Conservation (phyloP, 2,113 vertebrate species). For the Brachyhypopomus gauderio region DNA sequence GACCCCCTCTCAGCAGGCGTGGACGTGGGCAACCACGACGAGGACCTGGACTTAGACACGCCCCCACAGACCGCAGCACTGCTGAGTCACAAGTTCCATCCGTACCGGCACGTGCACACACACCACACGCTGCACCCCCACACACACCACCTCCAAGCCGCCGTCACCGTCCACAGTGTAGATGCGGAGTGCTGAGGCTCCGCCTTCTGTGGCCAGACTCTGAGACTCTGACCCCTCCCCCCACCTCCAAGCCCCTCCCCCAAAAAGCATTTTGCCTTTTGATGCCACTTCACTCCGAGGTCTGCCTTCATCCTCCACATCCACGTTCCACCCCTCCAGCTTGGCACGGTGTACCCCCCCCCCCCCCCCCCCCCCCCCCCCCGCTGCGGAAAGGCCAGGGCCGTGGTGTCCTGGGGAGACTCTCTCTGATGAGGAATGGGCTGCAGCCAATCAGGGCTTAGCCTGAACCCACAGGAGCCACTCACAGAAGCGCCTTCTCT, state of each 20-base stretch:
- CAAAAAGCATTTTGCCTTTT: constrained; percentile 27
- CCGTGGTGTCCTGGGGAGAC: constrained; percentile 7
- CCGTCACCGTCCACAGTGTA: constrained; percentile 94
- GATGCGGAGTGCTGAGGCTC: constrained; percentile 89
- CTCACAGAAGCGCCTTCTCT: not conserved
- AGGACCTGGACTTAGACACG: constrained; percentile 93
- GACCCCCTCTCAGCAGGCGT: constrained; percentile 92
- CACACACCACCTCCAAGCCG: constrained; percentile 92
- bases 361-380: not conserved
- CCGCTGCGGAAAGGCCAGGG: constrained; percentile 25
- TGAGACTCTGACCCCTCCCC: not conserved
- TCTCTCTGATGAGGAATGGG: constrained; percentile 16
- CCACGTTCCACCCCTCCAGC: constrained; percentile 27
- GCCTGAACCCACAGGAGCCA: not conserved
- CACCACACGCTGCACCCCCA: constrained; percentile 86
- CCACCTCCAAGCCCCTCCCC: not conserved
- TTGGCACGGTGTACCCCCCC: constrained; percentile 22
- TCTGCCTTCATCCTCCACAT: constrained; percentile 44
- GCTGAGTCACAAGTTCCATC: constrained; percentile 94
- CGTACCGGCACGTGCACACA: constrained; percentile 83
- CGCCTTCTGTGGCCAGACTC: not conserved
- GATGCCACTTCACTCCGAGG: constrained; percentile 42
- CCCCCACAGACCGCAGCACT: constrained; percentile 93
- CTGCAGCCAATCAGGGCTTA: not conserved
- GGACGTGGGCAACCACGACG: constrained; percentile 92